Evolutionary conservation across 2,888 invertebrate genomes (phyloP).

Genomic region (Beris chalybata): DNA sequence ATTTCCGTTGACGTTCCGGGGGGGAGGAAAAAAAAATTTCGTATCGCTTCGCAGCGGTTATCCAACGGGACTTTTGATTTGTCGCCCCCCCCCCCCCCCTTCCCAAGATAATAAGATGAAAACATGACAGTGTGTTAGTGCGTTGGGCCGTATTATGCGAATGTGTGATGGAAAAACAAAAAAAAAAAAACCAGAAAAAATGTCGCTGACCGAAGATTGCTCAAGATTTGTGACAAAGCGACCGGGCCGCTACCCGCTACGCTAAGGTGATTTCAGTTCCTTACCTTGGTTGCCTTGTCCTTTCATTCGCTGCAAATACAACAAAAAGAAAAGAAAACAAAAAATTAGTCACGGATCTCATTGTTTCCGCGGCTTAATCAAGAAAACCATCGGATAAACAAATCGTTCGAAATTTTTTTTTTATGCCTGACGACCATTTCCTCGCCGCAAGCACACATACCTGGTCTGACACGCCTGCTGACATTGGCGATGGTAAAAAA

Average conservation of each 20-base stretch:
- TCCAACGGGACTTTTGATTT: slow-evolving; percentile 30
- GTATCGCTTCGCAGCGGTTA: slow-evolving; percentile 10
- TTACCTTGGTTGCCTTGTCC: slow-evolving; percentile 83
- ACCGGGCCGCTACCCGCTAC: too few relatives aligned
- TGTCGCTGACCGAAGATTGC: background rate
- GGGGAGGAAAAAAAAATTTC: background rate
- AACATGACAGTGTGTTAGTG: slow-evolving; percentile 14
- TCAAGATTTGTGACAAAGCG: slow-evolving; percentile 5
- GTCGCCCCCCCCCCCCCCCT: slow-evolving; percentile 11
- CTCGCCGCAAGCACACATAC: slow-evolving; percentile 58
- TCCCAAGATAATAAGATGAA: slow-evolving; percentile 2
- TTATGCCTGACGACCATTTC: background rate
- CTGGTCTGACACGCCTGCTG: slow-evolving; percentile 91
- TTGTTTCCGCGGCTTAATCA: too few relatives aligned
- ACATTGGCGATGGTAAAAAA: slow-evolving; percentile 69
- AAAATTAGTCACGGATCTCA: slow-evolving; percentile 35
- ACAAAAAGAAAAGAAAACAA: slow-evolving; percentile 61
- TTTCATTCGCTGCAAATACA: slow-evolving; percentile 78
- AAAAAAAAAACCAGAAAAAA: slow-evolving; percentile 1
- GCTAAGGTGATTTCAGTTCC: slow-evolving; percentile 29
- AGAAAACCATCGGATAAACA: too few relatives aligned
- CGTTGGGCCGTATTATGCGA: slow-evolving; percentile 10
- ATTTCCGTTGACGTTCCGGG: background rate
- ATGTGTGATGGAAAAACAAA: slow-evolving; percentile 23
- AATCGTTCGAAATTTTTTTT: too few relatives aligned